Conservation (phyloP, 2,888 invertebrate species). For the Drosophila niveifrons region DNA sequence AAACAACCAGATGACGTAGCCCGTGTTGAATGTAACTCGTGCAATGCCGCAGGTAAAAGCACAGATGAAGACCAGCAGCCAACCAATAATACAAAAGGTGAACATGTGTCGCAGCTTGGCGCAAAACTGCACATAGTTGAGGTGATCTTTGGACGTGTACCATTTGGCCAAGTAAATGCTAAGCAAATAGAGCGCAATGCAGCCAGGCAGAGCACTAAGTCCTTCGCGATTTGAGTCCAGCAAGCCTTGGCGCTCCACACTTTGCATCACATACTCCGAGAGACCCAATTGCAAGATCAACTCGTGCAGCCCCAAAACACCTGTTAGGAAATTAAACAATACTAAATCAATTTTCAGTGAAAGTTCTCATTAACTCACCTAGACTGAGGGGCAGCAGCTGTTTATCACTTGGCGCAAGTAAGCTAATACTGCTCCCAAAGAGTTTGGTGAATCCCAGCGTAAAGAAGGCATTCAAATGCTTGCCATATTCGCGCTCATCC, state of each 20-base stretch:
- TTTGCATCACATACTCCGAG: conserved; percentile 90
- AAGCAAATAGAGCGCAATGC: conserved; percentile 92
- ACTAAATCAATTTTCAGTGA: not conserved
- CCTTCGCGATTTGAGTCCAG: conserved; percentile 96
- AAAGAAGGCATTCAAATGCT: conserved; percentile 99
- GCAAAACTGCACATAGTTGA: conserved; percentile 64
- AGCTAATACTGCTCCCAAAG: conserved; percentile 87
- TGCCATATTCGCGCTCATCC: conserved; percentile 96
- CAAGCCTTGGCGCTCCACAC: conserved; percentile 87
- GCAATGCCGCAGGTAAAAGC: conserved; percentile 88
- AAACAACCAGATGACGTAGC: conserved; percentile 92
- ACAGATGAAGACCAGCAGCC: conserved; percentile 86
- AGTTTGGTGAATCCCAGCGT: conserved; percentile 94
- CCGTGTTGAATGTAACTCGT: conserved; percentile 92
- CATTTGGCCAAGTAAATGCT: conserved; percentile 88
- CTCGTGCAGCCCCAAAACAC: conserved; percentile 89
- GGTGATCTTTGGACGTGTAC: conserved; percentile 84
- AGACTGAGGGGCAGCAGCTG: conserved; percentile 85
- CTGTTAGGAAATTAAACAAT: conserved; percentile 68
- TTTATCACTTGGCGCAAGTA: conserved; percentile 49
- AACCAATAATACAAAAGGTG: conserved; percentile 81
- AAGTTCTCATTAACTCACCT: conserved; percentile 52
- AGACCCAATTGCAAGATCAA: conserved; percentile 87
- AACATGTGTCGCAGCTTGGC: conserved; percentile 70
- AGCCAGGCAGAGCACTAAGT: conserved; percentile 93